A percentile compares a stretch with the other conserved stretches of the same genome.
These are phyloP conservation scores for Dunckerocampus dactyliophorus DNA, from an alignment of 2,113 vertebrate species.

Conservation along the genomic window DNA sequence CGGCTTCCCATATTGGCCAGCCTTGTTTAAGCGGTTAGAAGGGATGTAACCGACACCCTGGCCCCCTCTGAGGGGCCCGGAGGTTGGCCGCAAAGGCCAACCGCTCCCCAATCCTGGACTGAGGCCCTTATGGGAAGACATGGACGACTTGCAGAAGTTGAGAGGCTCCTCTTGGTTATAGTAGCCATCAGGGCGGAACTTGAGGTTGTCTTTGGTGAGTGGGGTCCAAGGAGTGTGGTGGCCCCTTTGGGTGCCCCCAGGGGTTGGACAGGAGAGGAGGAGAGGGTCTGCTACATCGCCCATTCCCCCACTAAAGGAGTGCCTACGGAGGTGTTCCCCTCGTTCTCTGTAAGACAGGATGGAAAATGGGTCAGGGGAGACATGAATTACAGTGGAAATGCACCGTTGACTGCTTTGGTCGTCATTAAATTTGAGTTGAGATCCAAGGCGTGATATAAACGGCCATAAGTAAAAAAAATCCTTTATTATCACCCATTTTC, in stretches of 20 bases:
- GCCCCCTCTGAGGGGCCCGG: constrained; percentile 50
- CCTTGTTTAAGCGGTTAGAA: constrained; percentile 65
- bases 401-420: too few relatives aligned
- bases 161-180: constrained; percentile 69
- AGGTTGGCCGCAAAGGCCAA: constrained; percentile 68
- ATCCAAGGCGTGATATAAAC: too few relatives aligned
- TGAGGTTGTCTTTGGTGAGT: constrained; percentile 72
- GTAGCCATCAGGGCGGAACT: constrained; percentile 69
- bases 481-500: too few relatives aligned
- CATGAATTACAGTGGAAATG: not conserved
- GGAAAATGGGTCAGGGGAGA: not conserved
- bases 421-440: too few relatives aligned
- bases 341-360: constrained; percentile 47
- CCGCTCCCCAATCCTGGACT: constrained; percentile 49
- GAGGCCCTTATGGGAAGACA: constrained; percentile 67
- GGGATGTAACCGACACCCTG: constrained; percentile 61
- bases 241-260: constrained; percentile 64
- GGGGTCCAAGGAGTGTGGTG: constrained; percentile 75
- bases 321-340: constrained; percentile 65
- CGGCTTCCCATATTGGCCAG: constrained; percentile 71
- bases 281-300: constrained; percentile 70
- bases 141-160: constrained; percentile 70
- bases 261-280: constrained; percentile 64
- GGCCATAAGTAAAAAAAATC: too few relatives aligned
- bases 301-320: constrained; percentile 55